Evolutionary conservation across 2,888 invertebrate species (phyloP), one percentile per base, ranked within the genome.

Genomic region (Embidobia sp.): DNA sequence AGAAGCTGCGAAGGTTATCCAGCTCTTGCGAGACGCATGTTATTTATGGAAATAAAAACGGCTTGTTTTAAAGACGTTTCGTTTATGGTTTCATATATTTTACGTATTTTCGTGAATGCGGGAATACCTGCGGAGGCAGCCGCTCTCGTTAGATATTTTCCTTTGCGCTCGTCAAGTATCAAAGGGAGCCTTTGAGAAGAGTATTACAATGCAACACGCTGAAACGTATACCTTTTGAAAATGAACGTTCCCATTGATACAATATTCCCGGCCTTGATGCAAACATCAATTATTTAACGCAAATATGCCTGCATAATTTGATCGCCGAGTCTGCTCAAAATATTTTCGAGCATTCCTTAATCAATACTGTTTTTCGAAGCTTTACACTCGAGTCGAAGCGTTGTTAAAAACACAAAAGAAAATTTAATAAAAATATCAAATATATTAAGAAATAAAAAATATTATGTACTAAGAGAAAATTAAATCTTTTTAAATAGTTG

Each of bases 11-110:
- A 67, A 74, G 67, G 61, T 74, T 64, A 73, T 64, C 64, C 64
- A 59, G 59, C 66, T 53, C 67, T 67, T 44, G 61, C 67, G 67
- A 42, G 74, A 59, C 66, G 66, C 44, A 55, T n/a, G 26, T 61
- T 74, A 74, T 67, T 57, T 51, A 59, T 73, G 64, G 69, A 70
- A 64, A 76, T 76, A 76, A 76, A 76, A 76, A 57, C 63, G 53
- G 53, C 42, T 51, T 10, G 69, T 55, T 33, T 55, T 64, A 64
- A 77, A 77, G 66, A 70, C 35, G 64, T 77, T 75, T 59, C 75
- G 75, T 69, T 75, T 69, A 75, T 31, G 49, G 75, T 75, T 67
- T 75, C 76, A 57, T 69, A 64, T 70, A 70, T 70, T 77, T 77
- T 44, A 66, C 70, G 64, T 70, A 66, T 67, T 61, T 61, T 37